Evolutionary conservation across 1,140 invertebrate genomes (phyloP).

Genomic region (Bacillus rossius): DNA sequence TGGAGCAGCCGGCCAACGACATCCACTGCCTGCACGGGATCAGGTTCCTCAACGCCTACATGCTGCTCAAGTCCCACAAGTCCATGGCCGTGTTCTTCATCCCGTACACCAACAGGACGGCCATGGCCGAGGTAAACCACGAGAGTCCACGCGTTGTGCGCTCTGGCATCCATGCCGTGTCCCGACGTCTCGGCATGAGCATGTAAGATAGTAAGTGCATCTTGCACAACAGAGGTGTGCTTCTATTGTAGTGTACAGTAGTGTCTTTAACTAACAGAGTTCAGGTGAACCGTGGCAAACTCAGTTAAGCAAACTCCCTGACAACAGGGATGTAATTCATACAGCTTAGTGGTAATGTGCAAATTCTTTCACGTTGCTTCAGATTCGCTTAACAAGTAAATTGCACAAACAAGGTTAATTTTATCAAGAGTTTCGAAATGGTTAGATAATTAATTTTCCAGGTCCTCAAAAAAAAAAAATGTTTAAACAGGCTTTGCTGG

Average conservation of each 20-base stretch:
- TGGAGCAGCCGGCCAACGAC: slow-evolving; percentile 48
- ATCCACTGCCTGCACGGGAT: slow-evolving; percentile 61
- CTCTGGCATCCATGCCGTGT: neutral
- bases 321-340: neutral
- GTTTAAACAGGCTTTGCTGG: no score
- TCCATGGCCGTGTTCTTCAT: slow-evolving; percentile 66
- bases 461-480: no score
- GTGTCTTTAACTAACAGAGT: neutral
- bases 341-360: no score
- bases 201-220: neutral
- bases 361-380: no score
- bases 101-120: slow-evolving; percentile 61
- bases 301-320: neutral
- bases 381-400: no score
- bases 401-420: no score
- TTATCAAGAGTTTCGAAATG: no score
- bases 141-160: neutral
- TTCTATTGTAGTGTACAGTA: neutral
- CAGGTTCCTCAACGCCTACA: slow-evolving; percentile 58
- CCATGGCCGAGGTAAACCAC: slow-evolving; percentile 58
- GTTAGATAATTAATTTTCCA: no score
- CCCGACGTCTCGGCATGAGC: neutral
- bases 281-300: neutral
- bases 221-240: neutral
- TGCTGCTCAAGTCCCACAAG: slow-evolving; percentile 62